These are phyloP conservation scores for Myotis myotis DNA, from an alignment of 2,797 vertebrate genomes.

Conservation along the genomic window DNA sequence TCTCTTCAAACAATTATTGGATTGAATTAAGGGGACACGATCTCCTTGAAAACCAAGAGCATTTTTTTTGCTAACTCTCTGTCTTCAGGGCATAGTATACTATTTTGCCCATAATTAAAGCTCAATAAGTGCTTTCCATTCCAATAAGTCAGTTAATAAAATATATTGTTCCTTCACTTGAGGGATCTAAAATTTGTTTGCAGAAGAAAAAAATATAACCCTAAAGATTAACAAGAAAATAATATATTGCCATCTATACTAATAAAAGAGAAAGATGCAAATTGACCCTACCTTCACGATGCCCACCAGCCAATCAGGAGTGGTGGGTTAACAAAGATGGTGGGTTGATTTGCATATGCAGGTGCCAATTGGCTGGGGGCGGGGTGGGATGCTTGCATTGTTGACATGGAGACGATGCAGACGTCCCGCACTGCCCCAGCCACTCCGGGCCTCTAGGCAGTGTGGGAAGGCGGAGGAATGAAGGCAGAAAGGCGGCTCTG, in stretches of 20 bases:
- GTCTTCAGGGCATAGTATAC: constrained; percentile 14
- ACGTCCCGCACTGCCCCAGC: too few species aligned
- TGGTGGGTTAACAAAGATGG: too few species aligned
- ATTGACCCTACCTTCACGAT: too few species aligned
- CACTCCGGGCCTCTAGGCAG: too few species aligned
- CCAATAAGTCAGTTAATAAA: constrained; percentile 57
- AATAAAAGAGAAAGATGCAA: too few species aligned
- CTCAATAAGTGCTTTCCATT: constrained; percentile 39
- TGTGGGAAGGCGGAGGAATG: too few species aligned
- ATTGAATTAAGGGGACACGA: constrained; percentile 25
- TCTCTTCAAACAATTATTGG: constrained; percentile 28
- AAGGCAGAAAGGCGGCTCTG: too few species aligned
- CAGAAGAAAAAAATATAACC: constrained; percentile 8
- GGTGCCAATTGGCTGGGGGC: too few species aligned
- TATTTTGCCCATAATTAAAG: constrained; percentile 54
- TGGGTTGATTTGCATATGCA: too few species aligned
- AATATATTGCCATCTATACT: neutral
- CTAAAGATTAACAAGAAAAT: constrained; percentile 27
- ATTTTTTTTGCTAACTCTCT: constrained; percentile 40
- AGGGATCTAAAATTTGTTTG: constrained; percentile 44
- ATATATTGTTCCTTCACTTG: constrained; percentile 35
- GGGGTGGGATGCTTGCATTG: too few species aligned
- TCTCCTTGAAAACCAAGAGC: constrained; percentile 51
- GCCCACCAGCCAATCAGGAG: too few species aligned
- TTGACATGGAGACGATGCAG: too few species aligned